phyloP scores from a whole-genome alignment of 2,888 invertebrate genomes.

The Megaustenia siamemsis region DNA sequence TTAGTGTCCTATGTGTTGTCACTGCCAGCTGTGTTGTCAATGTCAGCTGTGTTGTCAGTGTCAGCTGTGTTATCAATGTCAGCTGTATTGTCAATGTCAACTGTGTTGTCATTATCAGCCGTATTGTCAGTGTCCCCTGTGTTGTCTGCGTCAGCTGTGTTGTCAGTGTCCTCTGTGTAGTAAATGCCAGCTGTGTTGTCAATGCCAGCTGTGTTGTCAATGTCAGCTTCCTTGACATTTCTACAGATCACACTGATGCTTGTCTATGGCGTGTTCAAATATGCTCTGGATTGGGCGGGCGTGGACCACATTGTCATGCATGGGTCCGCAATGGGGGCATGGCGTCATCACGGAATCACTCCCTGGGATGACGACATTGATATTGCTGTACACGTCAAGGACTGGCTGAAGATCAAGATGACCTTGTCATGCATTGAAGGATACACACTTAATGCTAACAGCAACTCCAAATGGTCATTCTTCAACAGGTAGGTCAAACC shows the following conservation, averaged over 20 bases:
- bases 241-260: slow-evolving; percentile 16
- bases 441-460: slow-evolving; percentile 30
- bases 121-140: too few relatives aligned
- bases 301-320: slow-evolving; percentile 44
- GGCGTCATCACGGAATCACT: slow-evolving; percentile 45
- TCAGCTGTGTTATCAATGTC: too few relatives aligned
- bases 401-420: slow-evolving; percentile 32
- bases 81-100: too few relatives aligned
- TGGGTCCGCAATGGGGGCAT: slow-evolving; percentile 47
- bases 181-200: too few relatives aligned
- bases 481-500: slow-evolving; percentile 40
- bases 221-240: too few relatives aligned
- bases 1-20: too few relatives aligned
- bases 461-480: slow-evolving; percentile 44
- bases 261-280: slow-evolving; percentile 37
- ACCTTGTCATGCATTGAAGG: slow-evolving; percentile 38
- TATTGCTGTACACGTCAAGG: slow-evolving; percentile 31
- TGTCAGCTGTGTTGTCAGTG: too few relatives aligned
- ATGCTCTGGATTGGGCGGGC: slow-evolving; percentile 22
- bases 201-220: too few relatives aligned
- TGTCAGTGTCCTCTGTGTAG: too few relatives aligned
- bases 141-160: too few relatives aligned
- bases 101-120: too few relatives aligned
- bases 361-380: slow-evolving; percentile 52
- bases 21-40: too few relatives aligned